These are phyloP conservation scores for Odontomyia ornata DNA, from an alignment of 2,888 invertebrate genomes.

Conservation along the genomic window DNA sequence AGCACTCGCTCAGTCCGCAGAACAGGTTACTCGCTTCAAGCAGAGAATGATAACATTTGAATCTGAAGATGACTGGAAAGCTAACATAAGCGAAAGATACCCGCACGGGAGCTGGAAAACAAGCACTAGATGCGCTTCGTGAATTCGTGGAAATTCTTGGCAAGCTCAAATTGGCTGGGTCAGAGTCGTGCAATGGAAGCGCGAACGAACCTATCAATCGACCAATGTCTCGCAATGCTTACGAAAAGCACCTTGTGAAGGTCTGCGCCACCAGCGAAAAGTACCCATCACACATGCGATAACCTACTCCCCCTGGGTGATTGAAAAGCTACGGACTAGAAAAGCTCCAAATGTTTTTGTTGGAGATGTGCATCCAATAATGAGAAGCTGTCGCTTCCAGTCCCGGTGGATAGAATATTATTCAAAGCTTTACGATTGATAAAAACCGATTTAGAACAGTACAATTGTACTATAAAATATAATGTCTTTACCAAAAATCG, in stretches of 20 bases:
- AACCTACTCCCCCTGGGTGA: neutral
- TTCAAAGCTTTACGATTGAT: no score
- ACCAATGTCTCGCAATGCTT: neutral
- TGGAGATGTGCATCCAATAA: no score
- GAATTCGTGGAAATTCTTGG: neutral
- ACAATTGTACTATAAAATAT: no score
- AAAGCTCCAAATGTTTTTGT: no score
- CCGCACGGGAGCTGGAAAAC: neutral
- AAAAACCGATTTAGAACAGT: no score
- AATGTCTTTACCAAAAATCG: no score
- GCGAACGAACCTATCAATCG: neutral
- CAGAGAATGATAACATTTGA: slow-evolving; percentile 1
- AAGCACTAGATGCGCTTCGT: neutral
- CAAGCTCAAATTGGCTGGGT: slow-evolving; percentile 14
- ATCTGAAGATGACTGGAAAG: slow-evolving; percentile 34
- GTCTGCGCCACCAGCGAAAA: neutral
- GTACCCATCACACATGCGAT: neutral
- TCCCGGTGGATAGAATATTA: no score
- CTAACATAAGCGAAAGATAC: neutral
- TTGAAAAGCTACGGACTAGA: neutral
- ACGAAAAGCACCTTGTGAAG: slow-evolving; percentile 19
- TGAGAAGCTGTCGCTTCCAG: no score
- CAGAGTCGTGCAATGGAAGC: neutral
- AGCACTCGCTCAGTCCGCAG: neutral
- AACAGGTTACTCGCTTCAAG: slow-evolving; percentile 33